These are phyloP conservation scores for Monodelphis domestica DNA, from an alignment of 2,797 vertebrate species.

Conservation along the genomic window DNA sequence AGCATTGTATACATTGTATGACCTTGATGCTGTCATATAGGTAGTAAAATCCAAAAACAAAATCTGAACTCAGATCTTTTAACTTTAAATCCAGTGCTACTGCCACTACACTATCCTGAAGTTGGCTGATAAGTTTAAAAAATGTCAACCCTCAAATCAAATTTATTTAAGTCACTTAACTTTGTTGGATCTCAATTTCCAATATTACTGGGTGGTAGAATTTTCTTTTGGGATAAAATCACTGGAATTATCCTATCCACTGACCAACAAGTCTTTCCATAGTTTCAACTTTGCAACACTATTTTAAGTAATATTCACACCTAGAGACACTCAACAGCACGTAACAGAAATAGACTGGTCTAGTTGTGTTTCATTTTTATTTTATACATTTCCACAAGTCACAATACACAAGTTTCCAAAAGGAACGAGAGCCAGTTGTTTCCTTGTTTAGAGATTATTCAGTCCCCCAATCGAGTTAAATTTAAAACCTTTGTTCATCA, in stretches of 20 bases:
- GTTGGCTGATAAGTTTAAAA: neutral
- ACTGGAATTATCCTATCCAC: neutral
- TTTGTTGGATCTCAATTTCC: neutral
- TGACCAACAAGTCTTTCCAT: neutral
- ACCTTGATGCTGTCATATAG: neutral
- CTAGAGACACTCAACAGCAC: neutral
- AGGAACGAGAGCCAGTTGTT: slow-evolving; percentile 76
- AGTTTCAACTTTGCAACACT: neutral
- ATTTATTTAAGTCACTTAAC: neutral
- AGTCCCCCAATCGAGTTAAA: slow-evolving; percentile 66
- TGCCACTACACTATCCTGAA: neutral
- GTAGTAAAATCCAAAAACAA: neutral
- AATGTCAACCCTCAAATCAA: neutral
- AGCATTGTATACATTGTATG: neutral
- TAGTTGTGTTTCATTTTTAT: slow-evolving; percentile 81
- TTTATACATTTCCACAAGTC: slow-evolving; percentile 85
- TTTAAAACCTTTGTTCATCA: slow-evolving; percentile 81
- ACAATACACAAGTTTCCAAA: slow-evolving; percentile 85
- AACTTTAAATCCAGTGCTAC: neutral
- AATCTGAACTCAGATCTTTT: neutral
- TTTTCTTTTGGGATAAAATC: neutral
- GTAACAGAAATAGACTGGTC: slow-evolving; percentile 73
- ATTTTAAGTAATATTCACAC: neutral
- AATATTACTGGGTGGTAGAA: neutral
- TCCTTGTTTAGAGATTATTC: slow-evolving; percentile 73